A percentile compares a stretch with the other conserved stretches of the same genome.
Conservation (phyloP, 2,113 vertebrate genomes). For the Bostrychus sinensis region DNA sequence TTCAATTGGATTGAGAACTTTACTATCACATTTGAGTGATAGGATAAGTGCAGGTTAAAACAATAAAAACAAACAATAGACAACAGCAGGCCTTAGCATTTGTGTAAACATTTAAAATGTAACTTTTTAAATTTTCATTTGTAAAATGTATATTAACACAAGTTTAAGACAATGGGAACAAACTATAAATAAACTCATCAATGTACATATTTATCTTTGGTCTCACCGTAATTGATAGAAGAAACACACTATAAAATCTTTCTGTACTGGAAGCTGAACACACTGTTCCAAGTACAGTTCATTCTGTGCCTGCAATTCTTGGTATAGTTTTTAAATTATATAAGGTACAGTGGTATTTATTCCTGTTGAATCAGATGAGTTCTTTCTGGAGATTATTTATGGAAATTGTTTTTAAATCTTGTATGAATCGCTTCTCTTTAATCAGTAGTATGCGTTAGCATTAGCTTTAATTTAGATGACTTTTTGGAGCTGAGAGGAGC, state of each 20-base stretch:
- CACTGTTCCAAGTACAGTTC: neutral
- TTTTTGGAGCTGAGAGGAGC: conserved; percentile 8
- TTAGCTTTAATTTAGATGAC: conserved; percentile 37
- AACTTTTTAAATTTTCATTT: neutral
- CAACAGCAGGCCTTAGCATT: too few relatives aligned
- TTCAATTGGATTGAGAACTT: neutral
- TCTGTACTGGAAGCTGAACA: neutral
- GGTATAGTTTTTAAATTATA: neutral
- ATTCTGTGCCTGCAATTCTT: neutral
- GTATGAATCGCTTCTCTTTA: neutral
- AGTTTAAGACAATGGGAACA: too few relatives aligned
- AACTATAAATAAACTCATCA: too few relatives aligned
- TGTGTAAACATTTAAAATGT: too few relatives aligned
- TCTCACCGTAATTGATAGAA: too few relatives aligned
- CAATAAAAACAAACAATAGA: too few relatives aligned
- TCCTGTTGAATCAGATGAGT: neutral
- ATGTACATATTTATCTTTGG: too few relatives aligned
- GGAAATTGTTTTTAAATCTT: neutral
- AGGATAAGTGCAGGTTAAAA: neutral
- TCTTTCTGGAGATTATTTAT: too few relatives aligned
- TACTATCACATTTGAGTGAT: neutral
- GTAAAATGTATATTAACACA: too few relatives aligned
- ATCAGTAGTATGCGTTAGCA: conserved; percentile 40
- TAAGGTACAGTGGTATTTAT: neutral
- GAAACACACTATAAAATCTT: too few relatives aligned